Evolutionary conservation across 2,797 vertebrate species (phyloP).

Genomic region (Gallinago nigripennis): DNA sequence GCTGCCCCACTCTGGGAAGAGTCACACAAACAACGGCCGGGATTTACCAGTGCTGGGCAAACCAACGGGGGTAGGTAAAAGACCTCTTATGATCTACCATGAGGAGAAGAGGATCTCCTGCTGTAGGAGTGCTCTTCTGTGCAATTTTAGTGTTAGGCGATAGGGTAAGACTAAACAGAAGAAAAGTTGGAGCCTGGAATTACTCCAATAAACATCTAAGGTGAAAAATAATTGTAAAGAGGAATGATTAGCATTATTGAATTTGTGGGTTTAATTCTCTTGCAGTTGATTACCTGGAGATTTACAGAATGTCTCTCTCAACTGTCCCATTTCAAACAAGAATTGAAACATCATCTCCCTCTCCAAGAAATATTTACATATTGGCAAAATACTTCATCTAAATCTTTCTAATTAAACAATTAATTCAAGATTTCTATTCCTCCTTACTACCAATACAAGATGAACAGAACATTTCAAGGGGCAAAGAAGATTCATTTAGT

Average conservation of each 20-base stretch:
- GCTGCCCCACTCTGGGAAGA: neutral
- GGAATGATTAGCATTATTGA: neutral
- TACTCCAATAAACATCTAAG: neutral
- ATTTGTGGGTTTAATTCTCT: neutral
- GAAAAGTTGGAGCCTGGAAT: neutral
- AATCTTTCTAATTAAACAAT: slow-evolving; percentile 17
- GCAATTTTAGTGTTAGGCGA: neutral
- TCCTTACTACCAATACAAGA: neutral
- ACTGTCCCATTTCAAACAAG: neutral
- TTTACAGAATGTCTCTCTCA: neutral
- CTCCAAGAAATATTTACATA: neutral
- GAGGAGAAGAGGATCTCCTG: neutral
- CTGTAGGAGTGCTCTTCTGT: neutral
- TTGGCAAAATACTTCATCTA: neutral
- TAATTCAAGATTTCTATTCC: neutral
- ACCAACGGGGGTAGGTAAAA: accelerated
- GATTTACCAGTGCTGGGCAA: neutral
- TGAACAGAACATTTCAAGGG: neutral
- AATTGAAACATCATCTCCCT: neutral
- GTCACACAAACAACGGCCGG: neutral
- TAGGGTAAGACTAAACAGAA: accelerated
- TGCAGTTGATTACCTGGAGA: neutral
- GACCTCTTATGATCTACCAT: neutral
- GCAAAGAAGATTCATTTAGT: neutral
- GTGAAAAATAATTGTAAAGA: neutral